Evolutionary conservation across 2,888 invertebrate genomes (phyloP).

Genomic region (Taphrorychus bicolor): DNA sequence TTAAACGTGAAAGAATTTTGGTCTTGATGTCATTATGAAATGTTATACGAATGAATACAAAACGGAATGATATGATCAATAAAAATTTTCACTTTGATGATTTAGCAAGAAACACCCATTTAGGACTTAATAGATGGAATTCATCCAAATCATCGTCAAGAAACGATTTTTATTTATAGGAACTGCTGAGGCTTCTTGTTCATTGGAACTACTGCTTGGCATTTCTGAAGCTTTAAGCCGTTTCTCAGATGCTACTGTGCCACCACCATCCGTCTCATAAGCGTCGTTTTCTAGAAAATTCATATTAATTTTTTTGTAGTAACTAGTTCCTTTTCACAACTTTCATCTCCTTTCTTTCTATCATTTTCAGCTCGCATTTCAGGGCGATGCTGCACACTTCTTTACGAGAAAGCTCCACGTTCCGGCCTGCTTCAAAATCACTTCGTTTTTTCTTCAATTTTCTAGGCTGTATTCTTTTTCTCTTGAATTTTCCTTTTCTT

Average conservation of each 20-base stretch:
- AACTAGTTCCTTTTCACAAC: constrained; percentile 69
- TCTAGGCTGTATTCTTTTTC: constrained; percentile 70
- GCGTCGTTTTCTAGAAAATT: constrained; percentile 77
- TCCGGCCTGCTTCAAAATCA: constrained; percentile 92
- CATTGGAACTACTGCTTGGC: too few species aligned
- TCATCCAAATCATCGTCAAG: constrained; percentile 82
- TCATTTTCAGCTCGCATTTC: constrained; percentile 83
- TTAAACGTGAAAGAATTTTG: too few species aligned
- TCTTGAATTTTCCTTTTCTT: constrained; percentile 96
- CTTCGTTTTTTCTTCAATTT: constrained; percentile 89
- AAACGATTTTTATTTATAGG: constrained; percentile 93
- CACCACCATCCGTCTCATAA: constrained; percentile 79
- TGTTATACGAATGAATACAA: too few species aligned
- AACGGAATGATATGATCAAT: too few species aligned
- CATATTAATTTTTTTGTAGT: constrained; percentile 80
- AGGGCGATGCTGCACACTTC: constrained; percentile 99
- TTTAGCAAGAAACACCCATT: too few species aligned
- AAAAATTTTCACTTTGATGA: too few species aligned
- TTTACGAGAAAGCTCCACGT: constrained; percentile 95
- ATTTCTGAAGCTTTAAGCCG: constrained; percentile 63
- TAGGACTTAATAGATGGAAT: too few species aligned
- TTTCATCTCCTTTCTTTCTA: constrained; percentile 89
- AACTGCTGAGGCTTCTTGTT: constrained; percentile 64
- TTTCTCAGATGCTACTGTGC: constrained; percentile 75
- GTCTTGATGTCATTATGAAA: too few species aligned